Evolutionary conservation across 2,888 invertebrate genomes (phyloP), one percentile per base, ranked within the genome.

Genomic region (Temnothorax ravouxi): DNA sequence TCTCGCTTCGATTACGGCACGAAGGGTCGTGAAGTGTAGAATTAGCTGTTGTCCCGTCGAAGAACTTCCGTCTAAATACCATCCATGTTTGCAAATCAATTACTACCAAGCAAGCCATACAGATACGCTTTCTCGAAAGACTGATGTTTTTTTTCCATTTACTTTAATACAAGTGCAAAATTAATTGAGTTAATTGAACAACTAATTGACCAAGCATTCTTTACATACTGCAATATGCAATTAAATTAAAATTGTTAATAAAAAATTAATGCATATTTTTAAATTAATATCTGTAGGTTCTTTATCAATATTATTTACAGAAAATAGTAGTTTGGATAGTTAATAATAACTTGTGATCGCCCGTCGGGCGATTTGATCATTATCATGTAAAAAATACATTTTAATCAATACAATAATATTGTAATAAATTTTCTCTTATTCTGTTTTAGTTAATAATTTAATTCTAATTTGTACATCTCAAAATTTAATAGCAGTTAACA

Each of bases 41-140:
- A 75, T 6, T 15, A 38, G 50, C 15, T 38, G 13, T 25, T 52
- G 25, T 4, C 25, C 15, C 8, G 1, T 64, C n/a, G 25, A 50
- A 62, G 18, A 47, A 64, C 6, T 50, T 1, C 18, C 18, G 64
- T 50, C 21, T 75, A 62, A 21, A 75, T 50, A 64, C 2, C 50
- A 21, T 21, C 21, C 38, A 21, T 44, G 44, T 13, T 74, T 29
- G 44, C 41, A 71, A n/a, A 54, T 59, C 72, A 29, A 72, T 56
- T 29, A 41, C 38, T 44, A 3, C n/a, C n/a, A 11, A 41, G 18
- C 44, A 74, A 74, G 29, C 25, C n/a, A n/a, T 29, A 59, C 29
- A 44, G 4, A 34, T 11, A 18, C 9, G 9, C 29, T 59, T 41
- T 13, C 56, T 59, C 18, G 6, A 5, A 2, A 59, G 5, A 29